These are phyloP conservation scores for Spheniscus mendiculus DNA, from an alignment of 2,113 vertebrate species.

Conservation along the genomic window DNA sequence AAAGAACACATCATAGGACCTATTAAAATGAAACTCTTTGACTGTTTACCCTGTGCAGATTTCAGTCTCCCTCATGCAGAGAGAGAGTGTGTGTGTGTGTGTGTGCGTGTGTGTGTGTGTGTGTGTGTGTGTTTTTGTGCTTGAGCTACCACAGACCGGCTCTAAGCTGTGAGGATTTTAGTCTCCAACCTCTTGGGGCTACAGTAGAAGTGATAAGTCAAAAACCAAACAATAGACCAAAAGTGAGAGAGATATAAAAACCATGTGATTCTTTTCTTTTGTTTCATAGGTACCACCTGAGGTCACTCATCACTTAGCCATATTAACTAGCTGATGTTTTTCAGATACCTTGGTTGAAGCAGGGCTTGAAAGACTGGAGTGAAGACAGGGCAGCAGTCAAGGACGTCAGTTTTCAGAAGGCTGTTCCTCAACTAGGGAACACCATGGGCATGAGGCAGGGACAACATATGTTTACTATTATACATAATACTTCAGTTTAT, in stretches of 20 bases:
- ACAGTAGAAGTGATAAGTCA: not conserved
- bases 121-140: no score
- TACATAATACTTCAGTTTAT: conserved; percentile 33
- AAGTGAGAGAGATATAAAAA: not conserved
- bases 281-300: not conserved
- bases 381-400: not conserved
- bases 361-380: not conserved
- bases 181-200: not conserved
- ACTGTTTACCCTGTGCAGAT: not conserved
- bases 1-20: not conserved
- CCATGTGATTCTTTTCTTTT: not conserved
- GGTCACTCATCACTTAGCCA: not conserved
- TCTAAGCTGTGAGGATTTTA: not conserved
- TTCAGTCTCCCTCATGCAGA: not conserved
- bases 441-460: not conserved
- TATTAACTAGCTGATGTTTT: not conserved
- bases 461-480: conserved; percentile 40
- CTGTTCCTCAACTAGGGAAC: not conserved
- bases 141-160: not conserved
- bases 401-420: not conserved
- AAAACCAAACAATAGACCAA: not conserved
- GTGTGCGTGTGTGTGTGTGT: no score
- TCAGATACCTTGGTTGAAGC: not conserved
- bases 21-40: not conserved
- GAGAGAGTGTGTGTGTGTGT: no score